These are phyloP conservation scores for Agrotis ipsilon DNA, from an alignment of 2,888 invertebrate species.

Conservation along the genomic window DNA sequence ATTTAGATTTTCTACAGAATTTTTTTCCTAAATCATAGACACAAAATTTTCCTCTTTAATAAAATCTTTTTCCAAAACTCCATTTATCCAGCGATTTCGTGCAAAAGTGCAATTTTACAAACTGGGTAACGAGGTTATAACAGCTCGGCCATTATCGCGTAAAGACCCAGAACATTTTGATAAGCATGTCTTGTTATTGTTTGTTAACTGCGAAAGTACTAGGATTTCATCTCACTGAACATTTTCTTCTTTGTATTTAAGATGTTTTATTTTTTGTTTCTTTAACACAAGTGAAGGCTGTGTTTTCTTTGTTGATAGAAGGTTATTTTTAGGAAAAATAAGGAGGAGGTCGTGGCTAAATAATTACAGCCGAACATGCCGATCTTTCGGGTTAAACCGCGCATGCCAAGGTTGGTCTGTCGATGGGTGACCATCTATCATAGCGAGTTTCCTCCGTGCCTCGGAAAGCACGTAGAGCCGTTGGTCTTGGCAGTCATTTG, in stretches of 20 bases:
- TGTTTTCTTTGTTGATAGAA: background rate
- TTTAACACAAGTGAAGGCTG: background rate
- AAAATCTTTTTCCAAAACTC: background rate
- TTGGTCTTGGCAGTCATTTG: no score
- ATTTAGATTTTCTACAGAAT: background rate
- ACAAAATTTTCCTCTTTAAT: background rate
- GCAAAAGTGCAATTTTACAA: slow-evolving; percentile 42
- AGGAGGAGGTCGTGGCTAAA: no score
- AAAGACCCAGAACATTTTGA: slow-evolving; percentile 18
- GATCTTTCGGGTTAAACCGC: no score
- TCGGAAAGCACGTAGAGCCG: no score
- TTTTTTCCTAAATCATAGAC: background rate
- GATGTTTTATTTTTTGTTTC: slow-evolving; percentile 2
- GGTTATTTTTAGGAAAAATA: background rate
- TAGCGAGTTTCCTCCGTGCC: no score
- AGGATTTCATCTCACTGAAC: slow-evolving; percentile 6
- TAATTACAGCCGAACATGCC: no score
- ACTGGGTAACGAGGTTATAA: slow-evolving; percentile 47
- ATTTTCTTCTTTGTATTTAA: background rate
- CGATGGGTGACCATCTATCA: no score
- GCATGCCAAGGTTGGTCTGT: no score
- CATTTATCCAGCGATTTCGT: slow-evolving; percentile 6
- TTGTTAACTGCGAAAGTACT: slow-evolving; percentile 31
- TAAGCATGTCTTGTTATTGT: slow-evolving; percentile 33
- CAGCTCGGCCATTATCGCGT: slow-evolving; percentile 37